Conservation (phyloP, 2,888 invertebrate genomes). For the Bombyx huttoni region DNA sequence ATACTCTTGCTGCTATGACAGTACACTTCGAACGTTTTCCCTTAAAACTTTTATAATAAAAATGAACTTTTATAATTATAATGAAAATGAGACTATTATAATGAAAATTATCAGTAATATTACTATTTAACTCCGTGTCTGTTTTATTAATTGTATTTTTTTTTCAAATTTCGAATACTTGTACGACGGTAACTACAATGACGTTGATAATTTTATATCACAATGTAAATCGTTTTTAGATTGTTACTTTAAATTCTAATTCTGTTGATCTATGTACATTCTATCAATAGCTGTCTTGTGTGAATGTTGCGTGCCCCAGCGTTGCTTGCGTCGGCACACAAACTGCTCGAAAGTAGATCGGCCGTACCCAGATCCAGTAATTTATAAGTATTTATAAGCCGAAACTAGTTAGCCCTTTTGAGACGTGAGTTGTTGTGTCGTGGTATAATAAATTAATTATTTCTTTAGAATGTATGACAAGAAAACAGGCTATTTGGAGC, state of each 20-base stretch:
- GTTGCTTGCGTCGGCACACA: conserved; percentile 27
- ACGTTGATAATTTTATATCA: not conserved
- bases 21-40: no score
- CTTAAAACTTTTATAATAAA: no score
- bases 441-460: not conserved
- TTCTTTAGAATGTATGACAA: not conserved
- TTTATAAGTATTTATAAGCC: conserved; percentile 10
- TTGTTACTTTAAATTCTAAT: not conserved
- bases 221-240: not conserved
- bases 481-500: not conserved
- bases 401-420: conserved; percentile 20
- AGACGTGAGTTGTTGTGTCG: conserved; percentile 2
- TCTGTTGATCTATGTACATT: conserved; percentile 23
- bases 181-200: not conserved
- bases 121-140: no score
- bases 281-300: conserved; percentile 47
- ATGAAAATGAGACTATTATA: no score
- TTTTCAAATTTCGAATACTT: no score
- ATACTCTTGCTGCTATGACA: no score
- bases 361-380: conserved; percentile 19
- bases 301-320: conserved; percentile 20
- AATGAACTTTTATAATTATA: no score
- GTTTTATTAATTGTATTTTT: no score
- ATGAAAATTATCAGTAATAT: no score
- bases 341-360: conserved; percentile 49